Evolutionary conservation across 1,140 invertebrate genomes (phyloP).

Genomic region (Habropoda laboriosa): DNA sequence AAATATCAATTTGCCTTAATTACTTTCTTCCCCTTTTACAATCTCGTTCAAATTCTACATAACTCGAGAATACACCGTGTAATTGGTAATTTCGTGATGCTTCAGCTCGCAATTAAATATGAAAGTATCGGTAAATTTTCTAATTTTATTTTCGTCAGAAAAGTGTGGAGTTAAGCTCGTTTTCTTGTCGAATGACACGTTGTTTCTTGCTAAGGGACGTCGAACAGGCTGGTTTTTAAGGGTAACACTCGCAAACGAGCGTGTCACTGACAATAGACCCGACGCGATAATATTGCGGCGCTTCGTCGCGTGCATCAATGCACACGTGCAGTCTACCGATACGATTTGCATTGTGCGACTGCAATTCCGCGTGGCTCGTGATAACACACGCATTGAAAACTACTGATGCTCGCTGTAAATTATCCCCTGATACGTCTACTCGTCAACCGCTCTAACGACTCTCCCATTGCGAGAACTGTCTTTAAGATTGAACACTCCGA

Average conservation of each 20-base stretch:
- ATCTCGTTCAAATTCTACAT: too few relatives aligned
- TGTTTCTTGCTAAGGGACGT: background rate
- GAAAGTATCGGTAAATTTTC: too few relatives aligned
- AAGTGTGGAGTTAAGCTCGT: background rate
- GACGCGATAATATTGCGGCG: conserved; percentile 54
- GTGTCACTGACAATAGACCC: conserved; percentile 12
- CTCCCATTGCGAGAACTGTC: background rate
- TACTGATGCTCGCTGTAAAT: conserved; percentile 45
- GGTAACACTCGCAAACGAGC: background rate
- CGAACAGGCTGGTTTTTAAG: background rate
- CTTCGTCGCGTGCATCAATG: conserved; percentile 54
- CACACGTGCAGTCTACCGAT: conserved; percentile 50
- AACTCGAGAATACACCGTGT: too few relatives aligned
- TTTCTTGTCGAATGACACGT: background rate
- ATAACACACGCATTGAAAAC: conserved; percentile 47
- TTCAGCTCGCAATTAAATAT: too few relatives aligned
- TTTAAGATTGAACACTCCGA: background rate
- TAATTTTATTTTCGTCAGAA: background rate
- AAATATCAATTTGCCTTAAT: background rate
- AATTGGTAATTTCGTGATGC: too few relatives aligned
- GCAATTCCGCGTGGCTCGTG: conserved; percentile 40
- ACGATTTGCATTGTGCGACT: conserved; percentile 42
- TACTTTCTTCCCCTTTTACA: background rate
- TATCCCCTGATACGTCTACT: conserved; percentile 1
- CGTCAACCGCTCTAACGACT: background rate